Conservation (phyloP, 2,797 vertebrate species). For the Tinamus major region DNA sequence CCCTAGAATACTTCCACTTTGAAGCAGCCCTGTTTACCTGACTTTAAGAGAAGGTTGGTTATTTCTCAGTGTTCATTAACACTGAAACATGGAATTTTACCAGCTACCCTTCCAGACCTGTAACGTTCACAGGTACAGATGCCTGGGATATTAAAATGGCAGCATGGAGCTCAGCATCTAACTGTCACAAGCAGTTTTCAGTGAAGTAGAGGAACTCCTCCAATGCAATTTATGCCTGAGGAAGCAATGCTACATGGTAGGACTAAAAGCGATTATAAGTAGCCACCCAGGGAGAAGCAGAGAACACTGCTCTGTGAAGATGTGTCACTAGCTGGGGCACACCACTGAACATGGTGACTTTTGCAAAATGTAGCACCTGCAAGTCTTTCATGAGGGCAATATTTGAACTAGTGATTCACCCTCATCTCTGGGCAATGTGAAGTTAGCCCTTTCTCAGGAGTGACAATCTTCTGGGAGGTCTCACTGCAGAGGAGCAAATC, state of each 20-base stretch:
- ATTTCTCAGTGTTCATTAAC: background rate
- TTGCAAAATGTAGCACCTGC: background rate
- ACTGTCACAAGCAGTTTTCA: background rate
- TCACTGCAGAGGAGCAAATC: background rate
- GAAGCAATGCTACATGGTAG: rapidly evolving
- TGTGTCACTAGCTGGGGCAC: too few species aligned
- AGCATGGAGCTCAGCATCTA: background rate
- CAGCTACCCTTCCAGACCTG: background rate
- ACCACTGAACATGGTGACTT: background rate
- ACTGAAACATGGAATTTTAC: background rate
- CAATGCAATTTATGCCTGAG: background rate
- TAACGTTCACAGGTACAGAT: background rate
- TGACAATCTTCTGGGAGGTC: background rate
- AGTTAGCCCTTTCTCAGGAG: background rate
- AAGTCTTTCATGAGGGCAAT: background rate
- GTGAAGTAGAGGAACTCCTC: background rate
- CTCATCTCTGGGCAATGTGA: background rate
- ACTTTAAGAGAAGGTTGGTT: too few species aligned
- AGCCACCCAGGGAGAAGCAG: background rate
- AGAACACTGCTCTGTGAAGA: background rate
- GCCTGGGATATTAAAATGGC: background rate
- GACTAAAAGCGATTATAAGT: background rate
- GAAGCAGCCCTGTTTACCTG: background rate
- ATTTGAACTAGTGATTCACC: background rate
- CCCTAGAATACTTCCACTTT: background rate